A percentile compares a stretch with the other conserved stretches of the same genome.
phyloP scores from a whole-genome alignment of 2,113 vertebrate genomes.

The Ursus arctos region DNA sequence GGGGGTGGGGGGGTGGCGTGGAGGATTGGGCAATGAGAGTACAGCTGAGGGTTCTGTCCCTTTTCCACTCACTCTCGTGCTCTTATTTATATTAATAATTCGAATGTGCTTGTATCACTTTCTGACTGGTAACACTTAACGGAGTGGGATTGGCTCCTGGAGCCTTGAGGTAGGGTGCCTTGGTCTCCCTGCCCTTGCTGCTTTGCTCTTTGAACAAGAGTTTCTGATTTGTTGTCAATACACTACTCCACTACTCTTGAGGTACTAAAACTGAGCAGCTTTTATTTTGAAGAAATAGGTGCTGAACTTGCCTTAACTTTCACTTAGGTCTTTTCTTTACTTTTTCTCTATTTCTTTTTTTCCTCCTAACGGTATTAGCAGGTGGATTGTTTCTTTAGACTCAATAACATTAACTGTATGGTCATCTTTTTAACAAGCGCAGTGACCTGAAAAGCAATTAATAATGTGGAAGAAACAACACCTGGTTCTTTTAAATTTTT shows the following conservation, averaged over 20 bases:
- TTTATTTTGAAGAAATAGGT: conserved; percentile 37
- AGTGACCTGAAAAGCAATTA: neutral
- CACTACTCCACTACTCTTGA: neutral
- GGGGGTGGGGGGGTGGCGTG: too few species aligned
- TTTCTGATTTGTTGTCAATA: neutral
- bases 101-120: neutral
- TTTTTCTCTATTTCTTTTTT: accelerated
- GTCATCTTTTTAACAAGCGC: conserved; percentile 1
- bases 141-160: neutral
- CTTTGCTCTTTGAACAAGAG: neutral
- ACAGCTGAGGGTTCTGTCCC: too few species aligned
- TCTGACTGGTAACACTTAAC: neutral
- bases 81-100: neutral
- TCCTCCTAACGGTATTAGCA: neutral
- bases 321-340: neutral
- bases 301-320: conserved; percentile 40
- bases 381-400: neutral
- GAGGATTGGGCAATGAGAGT: neutral
- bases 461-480: conserved; percentile 16
- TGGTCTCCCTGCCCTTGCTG: neutral
- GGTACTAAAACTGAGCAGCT: neutral
- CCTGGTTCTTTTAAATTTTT: conserved; percentile 26
- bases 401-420: neutral
- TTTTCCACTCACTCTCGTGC: accelerated
- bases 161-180: neutral